Conservation (phyloP, 2,113 vertebrate species). For the Cynoglossus semilaevis region DNA sequence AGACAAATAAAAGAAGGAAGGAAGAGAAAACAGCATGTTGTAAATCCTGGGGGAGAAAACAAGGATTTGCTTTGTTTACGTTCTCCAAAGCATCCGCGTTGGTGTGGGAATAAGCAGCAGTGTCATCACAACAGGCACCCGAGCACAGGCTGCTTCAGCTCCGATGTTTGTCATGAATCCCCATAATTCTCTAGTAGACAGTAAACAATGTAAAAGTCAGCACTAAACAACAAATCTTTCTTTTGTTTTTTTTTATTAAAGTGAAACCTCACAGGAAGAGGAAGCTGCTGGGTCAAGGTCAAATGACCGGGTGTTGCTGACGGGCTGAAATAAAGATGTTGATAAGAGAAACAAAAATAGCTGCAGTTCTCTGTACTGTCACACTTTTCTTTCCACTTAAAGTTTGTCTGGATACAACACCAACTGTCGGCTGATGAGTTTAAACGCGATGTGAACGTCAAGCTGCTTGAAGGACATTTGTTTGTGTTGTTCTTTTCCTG, state of each 20-base stretch:
- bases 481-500: too few species aligned
- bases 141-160: not conserved
- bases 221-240: too few species aligned
- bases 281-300: not conserved
- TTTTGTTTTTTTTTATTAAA: too few species aligned
- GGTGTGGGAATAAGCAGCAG: not conserved
- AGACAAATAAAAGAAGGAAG: not conserved
- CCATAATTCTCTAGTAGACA: not conserved
- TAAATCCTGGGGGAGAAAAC: not conserved
- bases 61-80: too few species aligned
- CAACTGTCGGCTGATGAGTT: too few species aligned
- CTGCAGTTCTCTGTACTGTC: too few species aligned
- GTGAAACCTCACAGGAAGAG: too few species aligned
- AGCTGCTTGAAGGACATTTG: too few species aligned
- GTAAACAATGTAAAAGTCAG: not conserved
- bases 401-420: too few species aligned
- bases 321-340: not conserved
- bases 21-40: not conserved
- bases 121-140: not conserved
- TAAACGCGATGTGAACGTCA: too few species aligned
- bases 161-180: too few species aligned
- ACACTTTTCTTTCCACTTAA: too few species aligned
- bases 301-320: not conserved
- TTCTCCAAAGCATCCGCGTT: not conserved
- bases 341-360: not conserved